Base-by-base conservation (phyloP, 2,888 invertebrate species). In the Iselma pallidipennis region DNA sequence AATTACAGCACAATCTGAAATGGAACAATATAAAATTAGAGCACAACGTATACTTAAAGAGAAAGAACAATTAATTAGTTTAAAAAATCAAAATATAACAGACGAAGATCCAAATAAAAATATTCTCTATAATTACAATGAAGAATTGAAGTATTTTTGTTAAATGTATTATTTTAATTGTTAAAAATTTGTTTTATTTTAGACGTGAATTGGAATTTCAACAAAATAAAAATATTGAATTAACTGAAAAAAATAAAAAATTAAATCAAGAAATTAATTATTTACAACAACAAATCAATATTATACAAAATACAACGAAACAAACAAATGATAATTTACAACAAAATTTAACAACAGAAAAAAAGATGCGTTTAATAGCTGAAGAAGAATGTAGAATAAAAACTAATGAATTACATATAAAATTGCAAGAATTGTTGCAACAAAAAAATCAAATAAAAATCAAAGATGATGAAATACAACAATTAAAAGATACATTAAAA, bases 11-110 rank as follows among this genome's bases (percentile, higher is more conserved):
- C 78, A 79, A 66, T 71, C 69, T 5, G 92, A 94, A 76, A 84
- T 92, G 71, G 86, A 88, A 57, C 89, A 90, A 57, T 93, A 94
- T 79, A 88, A 91, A 70, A 86, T 87, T n/a, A 89, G 93, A 73
- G 93, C 93, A 0, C 87, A 91, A 71, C 85, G 88, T 66, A 91
- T 92, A 61, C 80, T 94, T 7, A 89, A 89, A 78, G 89, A 89
- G 65, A 93, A 93, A 74, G 93, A 94, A 74, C 86, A 88, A 69
- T 80, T 92, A 25, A 91, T 92, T 59, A 81, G 71, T 29, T 59
- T 76, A 23, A 77, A 77, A 61, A 61, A 69, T 33, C 69, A 70
- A 59, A 71, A 70, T 56, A 64, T 59, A 28, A 56, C 67, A 56
- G 62, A 59, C 49, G 66, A 71, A 54, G 70, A 65, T 54, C 55